Evolutionary conservation across 2,797 vertebrate genomes (phyloP).

Genomic region (Anguilla marmorata): DNA sequence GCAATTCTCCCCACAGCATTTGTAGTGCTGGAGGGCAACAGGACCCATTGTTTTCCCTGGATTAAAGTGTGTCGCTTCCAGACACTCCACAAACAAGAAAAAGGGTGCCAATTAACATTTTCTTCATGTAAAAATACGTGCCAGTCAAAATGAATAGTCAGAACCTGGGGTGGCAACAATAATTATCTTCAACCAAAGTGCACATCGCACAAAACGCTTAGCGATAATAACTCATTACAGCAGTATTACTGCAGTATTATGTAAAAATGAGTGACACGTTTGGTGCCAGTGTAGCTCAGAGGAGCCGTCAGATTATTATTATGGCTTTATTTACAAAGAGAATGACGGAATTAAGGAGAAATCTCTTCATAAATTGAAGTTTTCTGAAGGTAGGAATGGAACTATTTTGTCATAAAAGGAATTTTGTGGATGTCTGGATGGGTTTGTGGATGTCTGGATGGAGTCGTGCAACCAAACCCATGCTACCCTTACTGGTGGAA

Average conservation of each 20-base stretch:
- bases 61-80: not conserved
- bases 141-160: constrained; percentile 11
- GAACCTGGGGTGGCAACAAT: not conserved
- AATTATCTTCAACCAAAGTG: not conserved
- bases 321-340: not conserved
- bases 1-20: not conserved
- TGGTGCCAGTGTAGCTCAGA: not conserved
- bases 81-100: not conserved
- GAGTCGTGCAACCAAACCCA: not conserved
- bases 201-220: not conserved
- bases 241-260: not conserved
- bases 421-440: not conserved
- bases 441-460: not conserved
- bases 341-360: not conserved
- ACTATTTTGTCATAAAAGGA: not conserved
- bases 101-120: constrained; percentile 6
- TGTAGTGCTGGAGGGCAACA: not conserved
- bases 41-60: not conserved
- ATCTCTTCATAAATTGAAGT: not conserved
- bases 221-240: constrained; percentile 15
- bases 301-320: constrained; percentile 18
- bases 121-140: not conserved
- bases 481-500: not conserved
- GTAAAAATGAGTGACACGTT: not conserved
- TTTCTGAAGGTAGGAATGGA: not conserved